These are phyloP conservation scores for Cettia cetti DNA, from an alignment of 2,113 vertebrate genomes.

Conservation along the genomic window DNA sequence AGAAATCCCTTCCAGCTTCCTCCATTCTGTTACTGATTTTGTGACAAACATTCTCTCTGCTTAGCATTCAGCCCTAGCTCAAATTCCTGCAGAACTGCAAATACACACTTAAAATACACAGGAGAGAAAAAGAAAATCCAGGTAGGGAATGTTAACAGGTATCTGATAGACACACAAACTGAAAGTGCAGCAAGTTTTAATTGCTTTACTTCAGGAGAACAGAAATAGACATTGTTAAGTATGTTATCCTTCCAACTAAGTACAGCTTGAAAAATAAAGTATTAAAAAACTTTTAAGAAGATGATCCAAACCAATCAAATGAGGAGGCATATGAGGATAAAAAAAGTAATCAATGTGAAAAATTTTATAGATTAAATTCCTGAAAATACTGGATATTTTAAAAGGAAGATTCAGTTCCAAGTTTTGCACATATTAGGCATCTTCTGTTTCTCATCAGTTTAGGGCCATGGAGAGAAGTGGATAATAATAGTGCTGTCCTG, in stretches of 20 bases:
- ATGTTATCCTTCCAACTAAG: neutral
- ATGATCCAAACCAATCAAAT: neutral
- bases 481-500: neutral
- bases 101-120: neutral
- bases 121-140: neutral
- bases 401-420: neutral
- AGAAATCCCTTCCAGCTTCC: neutral
- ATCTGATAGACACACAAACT: neutral
- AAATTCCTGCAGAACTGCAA: neutral
- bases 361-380: neutral
- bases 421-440: neutral
- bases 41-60: neutral
- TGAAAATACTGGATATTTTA: neutral
- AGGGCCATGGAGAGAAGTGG: neutral
- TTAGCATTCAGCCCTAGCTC: neutral
- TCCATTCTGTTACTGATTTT: neutral
- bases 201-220: neutral
- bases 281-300: neutral
- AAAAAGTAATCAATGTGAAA: neutral
- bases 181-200: neutral
- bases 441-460: neutral
- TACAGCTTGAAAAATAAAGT: neutral
- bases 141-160: neutral
- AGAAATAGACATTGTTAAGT: neutral
- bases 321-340: neutral